Evolutionary conservation across 30 jellyfish, hydroid and myxozoan species (phyloP), one percentile per base, ranked within the genome.

Genomic region (Hydractinia echinata): DNA sequence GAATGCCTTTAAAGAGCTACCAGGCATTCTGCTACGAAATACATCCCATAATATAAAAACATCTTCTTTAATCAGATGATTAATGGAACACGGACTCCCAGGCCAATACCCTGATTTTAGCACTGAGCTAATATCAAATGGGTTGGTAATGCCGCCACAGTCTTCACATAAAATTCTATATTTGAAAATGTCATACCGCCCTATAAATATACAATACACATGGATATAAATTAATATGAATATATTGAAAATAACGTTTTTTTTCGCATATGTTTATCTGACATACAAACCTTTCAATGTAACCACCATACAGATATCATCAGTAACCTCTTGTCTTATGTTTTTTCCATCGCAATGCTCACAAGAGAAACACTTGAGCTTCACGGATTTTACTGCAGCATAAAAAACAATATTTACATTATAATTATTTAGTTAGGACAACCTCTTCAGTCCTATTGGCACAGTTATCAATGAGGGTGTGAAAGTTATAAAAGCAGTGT

Each of bases 221-320:
- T n/a, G n/a, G n/a, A n/a, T n/a, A n/a, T n/a, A n/a, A 30, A 30
- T 30, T 30, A n/a, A n/a, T n/a, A n/a, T n/a, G n/a, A n/a, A n/a
- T 10, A n/a, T 56, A 9, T 9, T 9, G 10, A 56, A 58, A 10
- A 9, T 10, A 56, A 10, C 10, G n/a, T 9, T 10, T 56, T 56
- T n/a, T 10, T 9, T 9, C n/a, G 68, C n/a, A 56, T 56, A 9
- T 9, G 10, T 10, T n/a, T 10, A 56, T 9, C 68, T 9, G n/a
- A n/a, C n/a, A 56, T 56, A 56, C 68, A n/a, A 56, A 56, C 68
- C 68, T 56, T 56, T 56, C n/a, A 56, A 56, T 56, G 68, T 56
- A 10, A 58, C 68, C n/a, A 56, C 68, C 68, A 56, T 56, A n/a
- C 68, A 56, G 13, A 56, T 56, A 56, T 56, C 68, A 9, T 56